These are phyloP conservation scores for Emmelina monodactyla DNA, from an alignment of 2,888 invertebrate genomes.

Conservation along the genomic window DNA sequence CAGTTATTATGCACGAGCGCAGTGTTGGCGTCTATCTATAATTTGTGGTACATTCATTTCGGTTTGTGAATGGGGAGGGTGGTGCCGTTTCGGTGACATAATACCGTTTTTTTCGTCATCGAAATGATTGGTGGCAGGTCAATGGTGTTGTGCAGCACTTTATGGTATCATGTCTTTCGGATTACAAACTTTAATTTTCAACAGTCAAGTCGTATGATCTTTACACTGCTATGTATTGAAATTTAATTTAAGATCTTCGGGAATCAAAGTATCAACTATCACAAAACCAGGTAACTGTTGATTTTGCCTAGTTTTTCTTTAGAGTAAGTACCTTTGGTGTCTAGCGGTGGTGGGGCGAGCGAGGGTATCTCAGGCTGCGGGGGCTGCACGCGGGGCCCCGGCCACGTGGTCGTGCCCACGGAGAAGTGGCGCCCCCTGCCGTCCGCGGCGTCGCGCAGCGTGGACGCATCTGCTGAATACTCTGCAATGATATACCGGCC, in stretches of 20 bases:
- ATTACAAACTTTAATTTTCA: too few species aligned
- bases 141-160: neutral
- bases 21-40: conserved; percentile 17
- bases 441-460: conserved; percentile 57
- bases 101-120: conserved; percentile 11
- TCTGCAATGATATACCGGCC: conserved; percentile 30
- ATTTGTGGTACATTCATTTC: conserved; percentile 21
- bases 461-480: conserved; percentile 56
- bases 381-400: conserved; percentile 59
- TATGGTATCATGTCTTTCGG: too few species aligned
- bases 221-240: too few species aligned
- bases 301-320: too few species aligned
- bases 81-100: conserved; percentile 17
- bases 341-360: conserved; percentile 44
- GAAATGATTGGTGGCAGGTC: conserved; percentile 2
- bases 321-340: conserved; percentile 64
- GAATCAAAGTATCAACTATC: too few species aligned
- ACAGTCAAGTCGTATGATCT: too few species aligned
- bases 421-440: conserved; percentile 68
- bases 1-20: conserved; percentile 18
- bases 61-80: conserved; percentile 18
- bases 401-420: conserved; percentile 60
- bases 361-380: conserved; percentile 53
- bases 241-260: too few species aligned
- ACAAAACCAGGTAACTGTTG: too few species aligned